phyloP scores from a whole-genome alignment of 1,140 invertebrate genomes.

The Drosophila persimilis region DNA sequence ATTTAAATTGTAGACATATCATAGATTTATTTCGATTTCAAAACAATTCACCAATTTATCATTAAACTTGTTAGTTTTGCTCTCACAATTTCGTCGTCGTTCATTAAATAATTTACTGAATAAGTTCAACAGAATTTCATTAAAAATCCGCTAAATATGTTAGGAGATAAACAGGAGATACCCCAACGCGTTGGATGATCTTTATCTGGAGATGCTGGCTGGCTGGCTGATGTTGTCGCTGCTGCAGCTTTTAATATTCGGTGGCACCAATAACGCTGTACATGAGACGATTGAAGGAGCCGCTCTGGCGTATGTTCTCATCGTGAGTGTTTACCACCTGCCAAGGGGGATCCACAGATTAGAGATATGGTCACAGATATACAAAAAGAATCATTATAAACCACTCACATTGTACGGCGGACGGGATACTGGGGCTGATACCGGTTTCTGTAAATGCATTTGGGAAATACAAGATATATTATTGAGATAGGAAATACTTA shows the following conservation, averaged over 20 bases:
- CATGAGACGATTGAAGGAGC: conserved; percentile 96
- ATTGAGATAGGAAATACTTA: not conserved
- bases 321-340: conserved; percentile 84
- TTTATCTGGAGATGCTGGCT: conserved; percentile 24
- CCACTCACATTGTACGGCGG: conserved; percentile 82
- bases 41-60: conserved; percentile 50
- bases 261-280: conserved; percentile 92
- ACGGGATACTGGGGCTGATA: conserved; percentile 79
- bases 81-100: conserved; percentile 37
- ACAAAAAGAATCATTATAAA: no score
- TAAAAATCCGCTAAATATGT: conserved; percentile 79
- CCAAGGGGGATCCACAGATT: not conserved
- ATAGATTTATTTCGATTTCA: conserved; percentile 67
- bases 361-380: not conserved
- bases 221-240: conserved; percentile 30
- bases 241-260: conserved; percentile 85
- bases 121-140: conserved; percentile 77
- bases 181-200: conserved; percentile 47
- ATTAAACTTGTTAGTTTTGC: conserved; percentile 67
- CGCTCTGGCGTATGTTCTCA: conserved; percentile 94
- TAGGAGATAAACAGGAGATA: conserved; percentile 62
- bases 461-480: conserved; percentile 15
- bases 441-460: conserved; percentile 70
- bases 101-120: conserved; percentile 73
- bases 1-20: conserved; percentile 38